These are phyloP conservation scores for Acanthoscelides obtectus DNA, from an alignment of 2,888 invertebrate species.

Conservation along the genomic window DNA sequence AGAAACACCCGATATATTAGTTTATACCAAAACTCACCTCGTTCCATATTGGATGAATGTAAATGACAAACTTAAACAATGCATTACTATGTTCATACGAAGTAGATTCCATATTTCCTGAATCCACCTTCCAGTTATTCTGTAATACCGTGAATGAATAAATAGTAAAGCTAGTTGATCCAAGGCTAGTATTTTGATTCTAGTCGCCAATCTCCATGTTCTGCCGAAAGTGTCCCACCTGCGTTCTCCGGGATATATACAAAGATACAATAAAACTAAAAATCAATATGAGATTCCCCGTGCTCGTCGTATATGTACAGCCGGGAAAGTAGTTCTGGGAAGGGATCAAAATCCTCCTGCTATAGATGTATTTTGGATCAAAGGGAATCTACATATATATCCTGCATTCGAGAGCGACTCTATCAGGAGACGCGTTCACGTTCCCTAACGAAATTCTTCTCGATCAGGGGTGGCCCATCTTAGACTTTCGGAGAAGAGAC, in stretches of 20 bases:
- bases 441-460: not conserved
- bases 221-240: not conserved
- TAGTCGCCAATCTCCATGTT: not conserved
- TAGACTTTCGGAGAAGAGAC: not conserved
- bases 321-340: not conserved
- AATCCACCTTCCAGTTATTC: too few species aligned
- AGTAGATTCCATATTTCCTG: too few species aligned
- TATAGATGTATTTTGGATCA: slow-evolving; percentile 5
- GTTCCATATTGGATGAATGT: too few species aligned
- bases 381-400: slow-evolving; percentile 5
- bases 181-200: too few species aligned
- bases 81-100: too few species aligned
- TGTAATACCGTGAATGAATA: too few species aligned
- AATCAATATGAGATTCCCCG: not conserved
- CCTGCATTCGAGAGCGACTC: not conserved
- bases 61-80: too few species aligned
- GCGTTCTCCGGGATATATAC: not conserved
- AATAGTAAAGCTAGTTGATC: too few species aligned
- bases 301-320: not conserved
- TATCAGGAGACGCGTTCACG: not conserved
- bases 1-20: too few species aligned
- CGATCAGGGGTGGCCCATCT: not conserved
- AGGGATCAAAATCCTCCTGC: not conserved
- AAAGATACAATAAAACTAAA: not conserved
- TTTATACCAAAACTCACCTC: too few species aligned